Evolutionary conservation across 2,888 invertebrate genomes (phyloP), one percentile per base, ranked within the genome.

Genomic region (Lydus trimaculatus): DNA sequence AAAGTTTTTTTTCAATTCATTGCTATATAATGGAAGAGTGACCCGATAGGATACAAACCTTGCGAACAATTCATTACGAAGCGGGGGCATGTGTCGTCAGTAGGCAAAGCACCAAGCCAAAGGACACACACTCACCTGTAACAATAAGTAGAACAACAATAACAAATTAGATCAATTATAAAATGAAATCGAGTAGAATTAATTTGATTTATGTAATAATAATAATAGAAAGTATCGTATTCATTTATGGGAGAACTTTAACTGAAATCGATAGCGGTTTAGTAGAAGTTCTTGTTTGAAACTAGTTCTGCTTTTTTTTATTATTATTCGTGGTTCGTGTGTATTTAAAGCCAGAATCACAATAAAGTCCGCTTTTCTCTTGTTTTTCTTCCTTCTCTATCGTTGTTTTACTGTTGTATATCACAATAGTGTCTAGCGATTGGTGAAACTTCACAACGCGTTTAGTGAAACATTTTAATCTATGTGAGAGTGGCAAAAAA

Each of bases 41-140:
- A 9, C 31, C 33, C 33, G 28, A 25, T 61, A 58, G 61, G 73
- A 76, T 81, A 84, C 84, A 67, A 84, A 84, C 84, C 84, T 84
- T 84, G 84, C 77, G 83, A 82, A 78, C 82, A 81, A 78, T 79
- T 84, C 83, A 83, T 83, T 78, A 80, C 81, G 78, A 79, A 80
- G 79, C 78, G 79, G 8, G 43, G 43, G 43, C 43, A 43, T 43
- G 43, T 43, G 43, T 43, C 43, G 43, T 43, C 43, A 17, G 17
- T 43, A 43, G 43, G 80, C 83, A 84, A 70, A 71, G 74, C 70
- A 75, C 71, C 72, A 72, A 70, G 75, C 77, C 79, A 73, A 75
- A 74, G 77, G 80, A 80, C 80, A 79, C 80, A 80, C 82, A 84
- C 83, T 84, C 84, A 84, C 83, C 84, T 84, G 79, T 70, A 83